Conservation (phyloP, 2,113 vertebrate species). For the Gambusia affinis region DNA sequence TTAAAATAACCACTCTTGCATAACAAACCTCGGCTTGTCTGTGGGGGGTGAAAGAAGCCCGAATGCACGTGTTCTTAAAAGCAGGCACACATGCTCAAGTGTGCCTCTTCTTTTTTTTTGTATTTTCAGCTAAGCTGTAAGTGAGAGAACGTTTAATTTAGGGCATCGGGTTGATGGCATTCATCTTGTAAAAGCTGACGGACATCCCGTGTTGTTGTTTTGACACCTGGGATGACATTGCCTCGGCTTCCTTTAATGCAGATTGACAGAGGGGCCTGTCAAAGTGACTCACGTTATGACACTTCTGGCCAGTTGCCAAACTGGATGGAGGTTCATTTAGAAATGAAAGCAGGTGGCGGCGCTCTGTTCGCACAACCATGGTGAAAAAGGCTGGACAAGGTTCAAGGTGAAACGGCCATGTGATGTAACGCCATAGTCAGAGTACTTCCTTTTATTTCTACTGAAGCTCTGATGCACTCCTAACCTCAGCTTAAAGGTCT, state of each 20-base stretch:
- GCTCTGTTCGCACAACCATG: slow-evolving; percentile 31
- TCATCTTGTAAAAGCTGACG: slow-evolving; percentile 17
- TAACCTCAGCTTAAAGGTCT: slow-evolving; percentile 12
- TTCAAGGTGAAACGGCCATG: slow-evolving; percentile 44
- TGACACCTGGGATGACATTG: slow-evolving; percentile 31
- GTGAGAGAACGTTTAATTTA: slow-evolving; percentile 4
- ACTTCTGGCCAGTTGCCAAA: slow-evolving; percentile 50
- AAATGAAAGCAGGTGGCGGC: slow-evolving; percentile 61
- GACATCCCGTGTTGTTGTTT: slow-evolving; percentile 35
- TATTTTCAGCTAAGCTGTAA: not conserved
- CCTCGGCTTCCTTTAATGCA: slow-evolving; percentile 28
- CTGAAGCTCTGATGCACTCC: slow-evolving; percentile 9
- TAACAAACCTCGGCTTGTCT: slow-evolving; percentile 31
- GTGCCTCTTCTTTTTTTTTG: not conserved
- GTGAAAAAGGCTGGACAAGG: slow-evolving; percentile 21
- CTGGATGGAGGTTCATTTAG: slow-evolving; percentile 55
- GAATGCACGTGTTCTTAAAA: slow-evolving; percentile 31
- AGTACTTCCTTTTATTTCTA: slow-evolving; percentile 31
- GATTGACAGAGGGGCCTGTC: slow-evolving; percentile 46
- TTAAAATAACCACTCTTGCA: slow-evolving; percentile 38
- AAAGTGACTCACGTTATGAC: slow-evolving; percentile 47
- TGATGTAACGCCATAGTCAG: slow-evolving; percentile 47
- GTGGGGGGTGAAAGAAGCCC: slow-evolving; percentile 21
- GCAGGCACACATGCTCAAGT: not conserved
- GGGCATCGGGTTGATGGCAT: slow-evolving; percentile 1